Evolutionary conservation across 2,888 invertebrate species (phyloP).

Genomic region (Agrypnus murinus): DNA sequence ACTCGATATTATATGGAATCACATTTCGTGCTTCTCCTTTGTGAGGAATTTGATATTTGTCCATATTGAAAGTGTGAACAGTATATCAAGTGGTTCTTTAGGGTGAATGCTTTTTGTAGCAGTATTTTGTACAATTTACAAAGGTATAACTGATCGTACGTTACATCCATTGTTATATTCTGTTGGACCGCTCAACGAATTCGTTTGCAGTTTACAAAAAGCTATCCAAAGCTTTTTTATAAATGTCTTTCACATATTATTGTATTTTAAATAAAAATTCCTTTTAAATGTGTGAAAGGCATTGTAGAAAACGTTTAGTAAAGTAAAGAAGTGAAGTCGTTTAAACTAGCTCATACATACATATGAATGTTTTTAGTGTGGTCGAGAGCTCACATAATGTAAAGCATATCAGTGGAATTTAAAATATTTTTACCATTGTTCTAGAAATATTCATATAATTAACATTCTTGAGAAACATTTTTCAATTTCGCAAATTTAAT

Average conservation of each 20-base stretch:
- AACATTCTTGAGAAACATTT: neutral
- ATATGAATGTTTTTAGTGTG: neutral
- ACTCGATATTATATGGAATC: constrained; percentile 19
- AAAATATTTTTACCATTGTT: neutral
- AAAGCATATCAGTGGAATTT: constrained; percentile 4
- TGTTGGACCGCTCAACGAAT: too few relatives aligned
- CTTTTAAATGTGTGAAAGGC: too few relatives aligned
- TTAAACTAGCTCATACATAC: neutral
- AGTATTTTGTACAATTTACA: constrained; percentile 7
- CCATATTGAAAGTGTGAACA: constrained; percentile 25
- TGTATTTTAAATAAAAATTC: too few relatives aligned
- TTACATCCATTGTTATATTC: too few relatives aligned
- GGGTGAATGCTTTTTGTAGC: constrained; percentile 9
- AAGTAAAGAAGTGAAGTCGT: neutral
- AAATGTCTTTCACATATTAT: too few relatives aligned
- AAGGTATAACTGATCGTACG: constrained; percentile 2
- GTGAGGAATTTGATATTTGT: constrained; percentile 22
- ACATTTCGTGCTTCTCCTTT: constrained; percentile 12
- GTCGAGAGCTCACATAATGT: neutral
- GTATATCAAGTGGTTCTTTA: constrained; percentile 16
- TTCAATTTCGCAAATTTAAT: neutral
- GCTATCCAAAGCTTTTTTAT: too few relatives aligned
- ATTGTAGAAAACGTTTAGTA: too few relatives aligned
- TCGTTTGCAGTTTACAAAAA: too few relatives aligned
- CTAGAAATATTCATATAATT: neutral